phyloP scores from a whole-genome alignment of 2,888 invertebrate genomes.

The Philereme vetulata region DNA sequence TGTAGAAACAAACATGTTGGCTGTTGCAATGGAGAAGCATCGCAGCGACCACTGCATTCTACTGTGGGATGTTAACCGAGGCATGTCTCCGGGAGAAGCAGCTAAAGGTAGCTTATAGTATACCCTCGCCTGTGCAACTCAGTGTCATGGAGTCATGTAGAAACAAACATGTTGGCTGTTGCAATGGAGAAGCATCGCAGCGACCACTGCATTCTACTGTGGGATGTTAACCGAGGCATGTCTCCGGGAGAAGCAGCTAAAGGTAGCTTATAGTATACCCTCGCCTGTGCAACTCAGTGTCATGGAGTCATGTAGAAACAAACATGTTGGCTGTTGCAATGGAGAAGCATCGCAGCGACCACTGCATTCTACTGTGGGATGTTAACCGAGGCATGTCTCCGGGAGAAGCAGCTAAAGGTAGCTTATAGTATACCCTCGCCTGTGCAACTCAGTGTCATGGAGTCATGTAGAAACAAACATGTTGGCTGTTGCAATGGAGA shows the following conservation, averaged over 20 bases:
- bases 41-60: conserved; percentile 94
- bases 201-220: conserved; percentile 94
- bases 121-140: conserved; percentile 94
- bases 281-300: conserved; percentile 92
- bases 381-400: conserved; percentile 78
- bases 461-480: conserved; percentile 92
- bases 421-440: conserved; percentile 86
- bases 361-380: conserved; percentile 96
- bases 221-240: conserved; percentile 89
- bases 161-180: conserved; percentile 91
- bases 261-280: conserved; percentile 79
- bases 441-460: conserved; percentile 95
- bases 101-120: conserved; percentile 17
- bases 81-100: conserved; percentile 59
- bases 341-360: conserved; percentile 95
- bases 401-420: conserved; percentile 47
- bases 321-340: conserved; percentile 93
- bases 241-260: conserved; percentile 48
- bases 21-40: conserved; percentile 94
- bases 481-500: conserved; percentile 94
- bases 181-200: conserved; percentile 95
- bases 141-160: conserved; percentile 93
- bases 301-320: conserved; percentile 93
- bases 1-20: conserved; percentile 90
- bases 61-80: conserved; percentile 92